Percentiles rank a stretch among this genome's conserved stretches.
These are phyloP conservation scores for Apolygus lucorum DNA, from an alignment of 1,140 invertebrate genomes.

Conservation along the genomic window DNA sequence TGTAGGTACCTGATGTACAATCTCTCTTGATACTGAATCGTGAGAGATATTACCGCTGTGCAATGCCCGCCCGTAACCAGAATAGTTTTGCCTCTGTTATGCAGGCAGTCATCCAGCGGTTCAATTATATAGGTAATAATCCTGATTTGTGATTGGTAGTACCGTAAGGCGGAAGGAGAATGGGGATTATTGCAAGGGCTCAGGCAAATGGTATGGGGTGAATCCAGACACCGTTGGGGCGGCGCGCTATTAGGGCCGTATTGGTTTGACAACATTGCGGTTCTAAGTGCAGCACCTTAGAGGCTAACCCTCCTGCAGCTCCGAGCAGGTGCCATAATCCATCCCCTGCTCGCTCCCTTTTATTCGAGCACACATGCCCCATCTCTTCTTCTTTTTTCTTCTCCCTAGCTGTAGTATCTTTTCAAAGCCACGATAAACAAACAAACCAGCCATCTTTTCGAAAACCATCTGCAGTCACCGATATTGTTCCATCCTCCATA, in stretches of 20 bases:
- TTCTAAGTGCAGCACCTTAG: background rate
- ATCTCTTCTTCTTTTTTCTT: conserved; percentile 6
- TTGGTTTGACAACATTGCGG: background rate
- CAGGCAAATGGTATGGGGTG: background rate
- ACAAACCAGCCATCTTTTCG: background rate
- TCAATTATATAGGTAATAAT: too few species aligned
- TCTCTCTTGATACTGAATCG: too few species aligned
- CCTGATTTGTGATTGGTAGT: too few species aligned
- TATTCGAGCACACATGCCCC: background rate
- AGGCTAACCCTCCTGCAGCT: background rate
- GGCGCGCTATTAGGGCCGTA: background rate
- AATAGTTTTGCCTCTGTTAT: too few species aligned
- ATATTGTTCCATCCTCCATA: too few species aligned
- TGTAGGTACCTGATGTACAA: too few species aligned
- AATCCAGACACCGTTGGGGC: background rate
- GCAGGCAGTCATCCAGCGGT: too few species aligned
- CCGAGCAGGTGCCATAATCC: background rate
- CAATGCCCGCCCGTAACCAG: too few species aligned
- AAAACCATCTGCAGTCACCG: background rate
- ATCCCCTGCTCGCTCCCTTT: background rate
- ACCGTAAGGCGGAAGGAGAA: too few species aligned
- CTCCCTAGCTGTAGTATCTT: conserved; percentile 29
- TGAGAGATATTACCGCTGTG: too few species aligned
- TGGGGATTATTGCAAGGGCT: too few species aligned
- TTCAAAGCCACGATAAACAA: conserved; percentile 19